phyloP scores from a whole-genome alignment of 1,140 invertebrate species.

The Ericerus pela region DNA sequence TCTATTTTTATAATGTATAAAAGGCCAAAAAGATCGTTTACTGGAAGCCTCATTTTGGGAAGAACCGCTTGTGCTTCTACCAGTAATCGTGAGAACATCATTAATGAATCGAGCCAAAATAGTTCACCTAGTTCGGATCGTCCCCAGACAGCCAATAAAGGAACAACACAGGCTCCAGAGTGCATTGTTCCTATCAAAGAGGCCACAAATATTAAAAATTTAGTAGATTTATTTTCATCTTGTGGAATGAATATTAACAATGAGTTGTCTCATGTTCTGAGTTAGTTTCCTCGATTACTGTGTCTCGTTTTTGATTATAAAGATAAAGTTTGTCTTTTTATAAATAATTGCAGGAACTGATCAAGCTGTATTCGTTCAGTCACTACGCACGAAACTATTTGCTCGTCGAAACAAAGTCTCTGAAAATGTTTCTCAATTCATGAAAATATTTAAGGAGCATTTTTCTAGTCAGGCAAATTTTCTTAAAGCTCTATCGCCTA shows the following conservation, averaged over 20 bases:
- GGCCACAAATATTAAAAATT: too few species aligned
- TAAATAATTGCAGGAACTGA: not conserved
- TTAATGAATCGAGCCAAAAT: too few species aligned
- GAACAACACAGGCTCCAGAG: too few species aligned
- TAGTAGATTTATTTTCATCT: not conserved
- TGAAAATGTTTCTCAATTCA: not conserved
- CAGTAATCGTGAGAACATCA: too few species aligned
- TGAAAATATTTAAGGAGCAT: not conserved
- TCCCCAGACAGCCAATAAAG: too few species aligned
- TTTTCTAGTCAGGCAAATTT: not conserved
- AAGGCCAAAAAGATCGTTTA: too few species aligned
- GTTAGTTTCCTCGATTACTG: not conserved
- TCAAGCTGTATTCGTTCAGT: constrained; percentile 1
- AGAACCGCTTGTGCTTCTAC: too few species aligned
- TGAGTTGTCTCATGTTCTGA: not conserved
- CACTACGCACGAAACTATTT: not conserved
- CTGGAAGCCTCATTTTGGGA: too few species aligned
- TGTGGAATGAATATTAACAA: not conserved
- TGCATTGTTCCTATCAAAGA: too few species aligned
- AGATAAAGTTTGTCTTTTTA: not conserved
- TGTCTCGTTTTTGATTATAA: not conserved
- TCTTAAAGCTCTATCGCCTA: not conserved
- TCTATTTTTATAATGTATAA: too few species aligned
- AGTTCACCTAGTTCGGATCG: too few species aligned
- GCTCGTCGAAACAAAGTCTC: not conserved